Percentiles rank a stretch among this genome's conserved stretches.
phyloP scores from a whole-genome alignment of 2,888 invertebrate genomes.

The Phyllotreta striolata region DNA sequence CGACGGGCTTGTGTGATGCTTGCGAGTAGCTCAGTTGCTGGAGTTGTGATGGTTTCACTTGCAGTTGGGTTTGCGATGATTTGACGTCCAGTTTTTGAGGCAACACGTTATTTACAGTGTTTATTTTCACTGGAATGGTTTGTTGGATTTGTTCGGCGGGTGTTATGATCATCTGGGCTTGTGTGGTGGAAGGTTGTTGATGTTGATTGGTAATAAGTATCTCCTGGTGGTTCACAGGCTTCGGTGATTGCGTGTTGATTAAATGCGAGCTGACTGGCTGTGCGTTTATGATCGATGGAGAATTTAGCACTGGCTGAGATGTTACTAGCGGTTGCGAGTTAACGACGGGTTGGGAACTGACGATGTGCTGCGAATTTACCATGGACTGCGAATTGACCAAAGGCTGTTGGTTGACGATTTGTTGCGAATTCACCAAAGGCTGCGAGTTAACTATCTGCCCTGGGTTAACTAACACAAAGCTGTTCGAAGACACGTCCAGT shows the following conservation, averaged over 20 bases:
- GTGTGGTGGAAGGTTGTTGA: conserved; percentile 18
- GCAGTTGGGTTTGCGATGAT: conserved; percentile 19
- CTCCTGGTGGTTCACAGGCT: conserved; percentile 1
- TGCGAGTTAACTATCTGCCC: conserved; percentile 62
- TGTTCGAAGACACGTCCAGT: conserved; percentile 74
- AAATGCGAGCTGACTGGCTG: conserved; percentile 30
- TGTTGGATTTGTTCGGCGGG: conserved; percentile 15
- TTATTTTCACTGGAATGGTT: conserved; percentile 20
- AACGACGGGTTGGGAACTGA: conserved; percentile 36
- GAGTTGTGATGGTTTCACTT: conserved; percentile 42
- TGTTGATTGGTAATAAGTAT: conserved; percentile 20
- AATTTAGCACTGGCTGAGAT: conserved; percentile 33
- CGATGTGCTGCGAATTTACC: conserved; percentile 38
- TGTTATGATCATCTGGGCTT: conserved; percentile 5
- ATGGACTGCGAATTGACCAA: conserved; percentile 38
- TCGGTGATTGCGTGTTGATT: conserved; percentile 23
- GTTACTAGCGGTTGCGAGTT: conserved; percentile 36
- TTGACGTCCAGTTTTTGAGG: conserved; percentile 30
- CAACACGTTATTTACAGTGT: conserved; percentile 37
- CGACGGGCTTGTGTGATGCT: conserved; percentile 42
- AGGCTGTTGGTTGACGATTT: conserved; percentile 36
- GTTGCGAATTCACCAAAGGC: conserved; percentile 39
- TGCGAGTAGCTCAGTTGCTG: conserved; percentile 48
- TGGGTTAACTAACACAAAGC: conserved; percentile 75
- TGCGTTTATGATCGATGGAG: conserved; percentile 28